A percentile compares a stretch with the other conserved stretches of the same genome.
Conservation (phyloP, 1,140 invertebrate genomes). For the Hestina assimilis region DNA sequence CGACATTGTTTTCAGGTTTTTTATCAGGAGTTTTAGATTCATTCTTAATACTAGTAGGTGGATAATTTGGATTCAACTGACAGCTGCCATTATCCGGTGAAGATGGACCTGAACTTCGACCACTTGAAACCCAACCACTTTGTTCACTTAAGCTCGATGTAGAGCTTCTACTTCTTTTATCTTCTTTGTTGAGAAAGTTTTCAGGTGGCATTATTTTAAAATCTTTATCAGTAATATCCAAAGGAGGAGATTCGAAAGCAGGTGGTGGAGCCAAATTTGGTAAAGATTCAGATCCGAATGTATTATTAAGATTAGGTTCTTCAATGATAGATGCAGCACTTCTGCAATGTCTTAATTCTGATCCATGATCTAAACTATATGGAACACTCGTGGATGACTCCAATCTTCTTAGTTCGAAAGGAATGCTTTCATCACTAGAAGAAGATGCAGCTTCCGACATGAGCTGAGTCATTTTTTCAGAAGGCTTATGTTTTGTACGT, state of each 20-base stretch:
- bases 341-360: conserved; percentile 80
- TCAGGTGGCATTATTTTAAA: conserved; percentile 76
- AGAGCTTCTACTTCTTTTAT: conserved; percentile 75
- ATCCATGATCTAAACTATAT: conserved; percentile 77
- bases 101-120: conserved; percentile 79
- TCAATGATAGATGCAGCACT: conserved; percentile 80
- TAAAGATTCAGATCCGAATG: conserved; percentile 80
- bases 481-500: conserved; percentile 70
- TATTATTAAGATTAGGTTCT: conserved; percentile 71
- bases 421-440: conserved; percentile 76
- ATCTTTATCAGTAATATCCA: conserved; percentile 74
- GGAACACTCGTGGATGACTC: conserved; percentile 81
- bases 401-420: conserved; percentile 74
- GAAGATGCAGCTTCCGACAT: conserved; percentile 77
- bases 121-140: conserved; percentile 88
- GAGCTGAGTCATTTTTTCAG: conserved; percentile 74
- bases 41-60: conserved; percentile 35
- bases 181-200: conserved; percentile 71
- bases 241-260: conserved; percentile 75
- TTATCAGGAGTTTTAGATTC: conserved; percentile 45
- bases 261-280: conserved; percentile 81
- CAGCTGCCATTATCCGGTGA: conserved; percentile 77
- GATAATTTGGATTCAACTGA: conserved; percentile 70
- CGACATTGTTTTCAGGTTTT: conserved; percentile 40
- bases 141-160: conserved; percentile 87